Base-by-base conservation (phyloP, 2,113 vertebrate species). In the Nesogale talazaci region DNA sequence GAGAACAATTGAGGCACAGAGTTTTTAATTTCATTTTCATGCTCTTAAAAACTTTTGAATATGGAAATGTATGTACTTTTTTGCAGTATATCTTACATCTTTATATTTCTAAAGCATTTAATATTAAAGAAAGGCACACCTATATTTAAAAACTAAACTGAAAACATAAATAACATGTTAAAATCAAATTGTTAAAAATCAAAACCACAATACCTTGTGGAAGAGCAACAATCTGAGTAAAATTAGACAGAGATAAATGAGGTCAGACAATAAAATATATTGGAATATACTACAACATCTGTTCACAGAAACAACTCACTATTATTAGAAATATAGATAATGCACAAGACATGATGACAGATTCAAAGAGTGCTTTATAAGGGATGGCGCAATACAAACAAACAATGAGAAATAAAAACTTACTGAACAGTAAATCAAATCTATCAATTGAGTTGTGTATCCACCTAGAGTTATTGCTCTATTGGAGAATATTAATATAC, bases 191-290 rank as follows among this genome's bases (percentile, higher is more conserved):
- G 9, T 84, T 69, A 92, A 94, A 96, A 74, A 56, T 56, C 92
- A 52, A 52, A 52, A 88, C 78, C 25, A 78, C 29, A 59, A 12
- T 91, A 92, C 86, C 57, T 94, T 91, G 84, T 85, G 46, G 34
- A 92, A 87, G n/a, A 83, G 85, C 61, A 80, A 61, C 40, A 76
- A 93, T 92, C 42, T 93, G 84, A 95, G 96, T 96, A 95, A 92
- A 96, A 92, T 77, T 59, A 88, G 97, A 97, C n/a, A 89, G n/a
- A 96, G 83, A 93, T 7, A 95, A 96, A 83, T 94, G 65, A 95
- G 75, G 25, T 42, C 0, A 92, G 52, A 75, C 42, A 57, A 67
- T 95, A 92, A 95, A 96, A 86, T 46, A 90, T 59, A 93, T 59
- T 16, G 17, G 72, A 90, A 93, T 34, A 40, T 88, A 94, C 79